Percentiles rank a stretch among this genome's conserved stretches.
Conservation (phyloP, 2,113 vertebrate genomes). For the Osmerus eperlanus region DNA sequence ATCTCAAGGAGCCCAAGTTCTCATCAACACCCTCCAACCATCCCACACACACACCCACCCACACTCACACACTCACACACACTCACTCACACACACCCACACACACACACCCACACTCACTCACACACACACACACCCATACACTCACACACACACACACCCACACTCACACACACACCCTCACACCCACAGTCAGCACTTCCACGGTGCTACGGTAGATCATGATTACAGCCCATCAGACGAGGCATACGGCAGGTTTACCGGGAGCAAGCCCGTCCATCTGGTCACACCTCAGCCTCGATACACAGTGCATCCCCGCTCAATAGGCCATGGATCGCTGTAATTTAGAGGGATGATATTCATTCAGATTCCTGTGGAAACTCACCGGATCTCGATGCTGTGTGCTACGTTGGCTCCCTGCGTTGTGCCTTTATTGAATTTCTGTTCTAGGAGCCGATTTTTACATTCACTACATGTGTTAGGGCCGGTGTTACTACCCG, state of each 20-base stretch:
- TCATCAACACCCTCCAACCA: background rate
- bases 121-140: background rate
- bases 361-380: background rate
- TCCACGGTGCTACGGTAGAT: constrained; percentile 56
- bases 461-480: background rate
- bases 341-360: constrained; percentile 35
- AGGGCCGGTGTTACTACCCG: background rate
- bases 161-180: constrained; percentile 5
- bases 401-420: background rate
- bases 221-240: constrained; percentile 69
- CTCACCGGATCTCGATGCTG: background rate
- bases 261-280: constrained; percentile 59
- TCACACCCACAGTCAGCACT: constrained; percentile 51
- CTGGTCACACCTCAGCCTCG: constrained; percentile 39
- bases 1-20: background rate
- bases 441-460: background rate
- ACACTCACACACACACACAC: background rate
- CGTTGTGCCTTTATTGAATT: background rate
- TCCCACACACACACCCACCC: background rate
- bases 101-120: background rate
- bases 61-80: background rate
- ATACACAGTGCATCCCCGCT: no score
- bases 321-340: constrained; percentile 20
- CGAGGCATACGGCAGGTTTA: constrained; percentile 47
- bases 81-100: no score